Evolutionary conservation across 2,797 vertebrate species (phyloP).

Genomic region (Cryptoprocta ferox): DNA sequence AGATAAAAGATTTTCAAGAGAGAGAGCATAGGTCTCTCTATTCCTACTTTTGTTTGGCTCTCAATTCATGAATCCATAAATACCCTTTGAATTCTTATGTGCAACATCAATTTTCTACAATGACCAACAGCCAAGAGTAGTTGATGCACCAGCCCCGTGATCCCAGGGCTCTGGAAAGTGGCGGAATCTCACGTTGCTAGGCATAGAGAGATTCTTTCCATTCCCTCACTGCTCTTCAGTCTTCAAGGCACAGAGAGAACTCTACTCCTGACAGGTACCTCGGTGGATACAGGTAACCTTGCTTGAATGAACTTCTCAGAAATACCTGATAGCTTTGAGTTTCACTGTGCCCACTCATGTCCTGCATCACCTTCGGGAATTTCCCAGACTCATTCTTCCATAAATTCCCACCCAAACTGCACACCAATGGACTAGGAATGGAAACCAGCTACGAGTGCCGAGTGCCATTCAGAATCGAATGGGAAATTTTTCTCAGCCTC

Average conservation of each 20-base stretch:
- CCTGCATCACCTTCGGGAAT: background rate
- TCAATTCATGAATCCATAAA: conserved; percentile 33
- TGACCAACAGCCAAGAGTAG: background rate
- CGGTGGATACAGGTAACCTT: background rate
- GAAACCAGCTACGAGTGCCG: background rate
- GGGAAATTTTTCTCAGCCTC: conserved; percentile 33
- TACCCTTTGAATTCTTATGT: background rate
- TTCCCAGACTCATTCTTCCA: background rate
- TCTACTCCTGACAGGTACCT: background rate
- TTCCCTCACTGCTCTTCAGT: background rate
- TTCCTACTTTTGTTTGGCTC: background rate
- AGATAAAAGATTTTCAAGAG: conserved; percentile 22
- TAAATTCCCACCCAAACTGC: background rate
- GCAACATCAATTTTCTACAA: background rate
- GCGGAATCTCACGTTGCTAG: background rate
- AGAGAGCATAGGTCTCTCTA: background rate
- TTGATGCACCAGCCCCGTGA: background rate
- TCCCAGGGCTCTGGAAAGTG: background rate
- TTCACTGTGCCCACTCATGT: background rate
- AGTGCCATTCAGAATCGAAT: background rate
- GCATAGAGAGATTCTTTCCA: background rate
- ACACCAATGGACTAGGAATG: background rate
- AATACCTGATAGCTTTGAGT: background rate
- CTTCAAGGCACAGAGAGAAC: background rate
- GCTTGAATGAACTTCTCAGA: background rate